A percentile compares a stretch with the other conserved stretches of the same genome.
phyloP scores from a whole-genome alignment of 2,113 vertebrate species.

The Albula goreensis region DNA sequence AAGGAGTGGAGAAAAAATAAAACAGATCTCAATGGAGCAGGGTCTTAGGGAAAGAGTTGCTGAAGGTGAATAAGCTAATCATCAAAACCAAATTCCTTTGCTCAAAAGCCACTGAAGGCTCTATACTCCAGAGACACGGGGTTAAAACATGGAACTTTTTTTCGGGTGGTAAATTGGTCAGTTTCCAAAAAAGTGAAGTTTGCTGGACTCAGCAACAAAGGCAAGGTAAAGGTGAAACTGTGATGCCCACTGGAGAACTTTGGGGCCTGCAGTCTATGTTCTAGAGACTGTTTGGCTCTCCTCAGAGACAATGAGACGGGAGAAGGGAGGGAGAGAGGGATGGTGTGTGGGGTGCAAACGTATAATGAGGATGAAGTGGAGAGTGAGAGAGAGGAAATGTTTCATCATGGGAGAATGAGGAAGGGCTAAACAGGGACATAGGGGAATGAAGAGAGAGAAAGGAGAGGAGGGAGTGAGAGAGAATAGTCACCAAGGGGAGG shows the following conservation, averaged over 20 bases:
- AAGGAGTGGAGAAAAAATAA: not conserved
- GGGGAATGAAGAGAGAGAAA: not conserved
- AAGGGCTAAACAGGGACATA: not conserved
- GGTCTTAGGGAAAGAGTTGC: not conserved
- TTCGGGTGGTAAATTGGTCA: not conserved
- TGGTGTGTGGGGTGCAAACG: not conserved
- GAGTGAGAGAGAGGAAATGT: too few relatives aligned
- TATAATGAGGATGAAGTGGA: not conserved
- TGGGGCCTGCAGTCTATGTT: not conserved
- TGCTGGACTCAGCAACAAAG: not conserved
- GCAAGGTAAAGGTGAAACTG: not conserved
- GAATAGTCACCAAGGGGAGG: too few relatives aligned
- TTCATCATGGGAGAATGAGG: not conserved
- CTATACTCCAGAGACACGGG: not conserved
- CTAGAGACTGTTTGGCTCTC: not conserved
- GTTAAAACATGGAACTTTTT: not conserved
- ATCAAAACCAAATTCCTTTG: not conserved
- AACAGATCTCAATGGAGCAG: not conserved
- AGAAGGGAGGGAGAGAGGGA: not conserved
- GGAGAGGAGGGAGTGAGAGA: too few relatives aligned
- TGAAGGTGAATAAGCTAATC: not conserved
- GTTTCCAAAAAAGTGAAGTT: not conserved
- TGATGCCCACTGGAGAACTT: not conserved
- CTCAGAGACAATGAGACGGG: not conserved
- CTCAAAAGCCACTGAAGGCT: not conserved